These are phyloP conservation scores for Choristoneura fumiferana DNA, from an alignment of 1,140 invertebrate genomes.

Conservation along the genomic window DNA sequence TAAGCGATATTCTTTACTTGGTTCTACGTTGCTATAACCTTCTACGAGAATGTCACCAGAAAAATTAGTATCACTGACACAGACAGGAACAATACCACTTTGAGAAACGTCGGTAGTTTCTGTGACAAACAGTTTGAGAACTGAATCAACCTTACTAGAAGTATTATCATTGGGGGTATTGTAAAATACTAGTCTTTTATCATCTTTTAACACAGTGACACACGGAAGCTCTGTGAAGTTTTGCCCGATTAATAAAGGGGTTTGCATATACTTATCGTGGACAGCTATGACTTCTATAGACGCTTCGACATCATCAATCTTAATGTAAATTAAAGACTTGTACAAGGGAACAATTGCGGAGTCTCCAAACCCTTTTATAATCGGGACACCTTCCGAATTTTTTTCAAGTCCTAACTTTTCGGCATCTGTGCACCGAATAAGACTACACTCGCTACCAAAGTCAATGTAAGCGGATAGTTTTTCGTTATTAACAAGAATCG, in stretches of 20 bases:
- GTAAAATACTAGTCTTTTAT: constrained; percentile 17
- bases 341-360: not conserved
- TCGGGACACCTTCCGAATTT: constrained; percentile 21
- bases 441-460: constrained; percentile 27
- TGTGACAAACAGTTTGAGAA: constrained; percentile 18
- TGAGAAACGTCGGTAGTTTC: constrained; percentile 15
- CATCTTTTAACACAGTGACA: constrained; percentile 19
- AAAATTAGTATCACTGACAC: not conserved
- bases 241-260: constrained; percentile 18
- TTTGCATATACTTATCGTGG: constrained; percentile 13
- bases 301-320: constrained; percentile 20
- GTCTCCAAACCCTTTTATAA: constrained; percentile 27
- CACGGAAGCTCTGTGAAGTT: constrained; percentile 21
- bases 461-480: constrained; percentile 24
- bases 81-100: constrained; percentile 17
- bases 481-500: constrained; percentile 20
- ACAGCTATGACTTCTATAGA: constrained; percentile 19
- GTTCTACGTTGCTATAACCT: constrained; percentile 17
- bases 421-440: constrained; percentile 21
- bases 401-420: constrained; percentile 21
- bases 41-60: constrained; percentile 16
- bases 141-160: too few relatives aligned
- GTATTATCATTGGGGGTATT: constrained; percentile 1
- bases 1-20: constrained; percentile 1
- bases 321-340: constrained; percentile 5